Conservation (phyloP, 2,888 invertebrate genomes). For the Leucania comma region DNA sequence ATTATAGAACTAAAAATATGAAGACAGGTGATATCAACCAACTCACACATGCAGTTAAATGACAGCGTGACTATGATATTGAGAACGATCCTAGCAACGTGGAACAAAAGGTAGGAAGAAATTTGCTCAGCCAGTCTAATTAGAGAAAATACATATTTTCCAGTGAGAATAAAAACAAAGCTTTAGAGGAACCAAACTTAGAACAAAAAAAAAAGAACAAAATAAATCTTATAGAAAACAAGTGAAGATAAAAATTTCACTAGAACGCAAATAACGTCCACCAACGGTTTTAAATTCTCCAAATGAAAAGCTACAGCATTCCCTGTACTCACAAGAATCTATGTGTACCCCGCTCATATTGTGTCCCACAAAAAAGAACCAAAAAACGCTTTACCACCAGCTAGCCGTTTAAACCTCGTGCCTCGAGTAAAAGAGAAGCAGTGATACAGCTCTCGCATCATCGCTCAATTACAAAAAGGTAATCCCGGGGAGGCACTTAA, state of each 20-base stretch:
- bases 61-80: no score
- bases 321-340: constrained; percentile 2
- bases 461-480: constrained; percentile 90
- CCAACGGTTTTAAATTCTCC: not conserved
- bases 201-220: no score
- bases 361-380: constrained; percentile 33
- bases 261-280: not conserved
- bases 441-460: constrained; percentile 88
- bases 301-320: constrained; percentile 10
- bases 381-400: constrained; percentile 52
- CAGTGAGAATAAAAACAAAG: not conserved
- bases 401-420: constrained; percentile 63
- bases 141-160: not conserved
- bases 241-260: not conserved
- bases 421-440: constrained; percentile 83
- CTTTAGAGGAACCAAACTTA: no score
- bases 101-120: not conserved
- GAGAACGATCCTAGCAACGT: not conserved
- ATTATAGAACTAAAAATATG: no score
- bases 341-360: constrained; percentile 24
- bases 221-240: not conserved
- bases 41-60: no score
- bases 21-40: no score
- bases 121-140: not conserved
- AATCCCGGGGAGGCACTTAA: constrained; percentile 90